A percentile compares a stretch with the other conserved stretches of the same genome.
Evolutionary conservation across 2,113 vertebrate species (phyloP).

Genomic region (pig (Sus scrofa)): T2T-Sscrofa CM000819.6:136124501-136125000

Average conservation of each 20-base stretch:
- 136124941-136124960: background rate
- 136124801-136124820: too few relatives aligned
- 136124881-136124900: background rate
- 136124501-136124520: conserved; percentile 18
- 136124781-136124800: too few relatives aligned
- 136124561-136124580: conserved; percentile 18
- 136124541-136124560: background rate
- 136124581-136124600: background rate
- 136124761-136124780: too few relatives aligned
- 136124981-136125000: background rate
- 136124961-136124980: background rate
- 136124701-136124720: background rate
- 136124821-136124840: background rate
- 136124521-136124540: background rate
- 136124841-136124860: conserved; percentile 33
- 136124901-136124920: background rate
- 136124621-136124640: background rate
- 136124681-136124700: conserved; percentile 37
- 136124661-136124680: background rate
- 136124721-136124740: too few relatives aligned
- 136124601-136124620: too few relatives aligned
- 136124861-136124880: background rate
- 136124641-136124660: conserved; percentile 21
- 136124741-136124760: too few relatives aligned
- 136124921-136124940: background rate